These are phyloP conservation scores for Rhagophthalmus giganteus DNA, from an alignment of 2,888 invertebrate genomes.

Conservation along the genomic window DNA sequence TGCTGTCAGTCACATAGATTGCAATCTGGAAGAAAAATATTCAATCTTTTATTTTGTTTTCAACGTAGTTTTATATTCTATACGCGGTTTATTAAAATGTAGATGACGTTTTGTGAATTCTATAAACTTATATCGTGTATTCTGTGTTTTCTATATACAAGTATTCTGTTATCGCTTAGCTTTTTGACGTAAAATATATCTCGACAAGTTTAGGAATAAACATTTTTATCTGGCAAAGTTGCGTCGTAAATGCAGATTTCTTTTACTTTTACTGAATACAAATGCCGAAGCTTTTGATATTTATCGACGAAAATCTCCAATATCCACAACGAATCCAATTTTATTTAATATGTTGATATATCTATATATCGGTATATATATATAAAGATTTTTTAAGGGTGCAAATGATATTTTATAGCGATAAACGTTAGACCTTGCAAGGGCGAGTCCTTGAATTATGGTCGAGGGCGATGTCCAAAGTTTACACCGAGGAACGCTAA, in stretches of 20 bases:
- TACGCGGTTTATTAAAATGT: constrained; percentile 13
- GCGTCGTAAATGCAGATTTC: constrained; percentile 17
- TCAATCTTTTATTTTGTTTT: not conserved
- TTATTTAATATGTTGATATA: constrained; percentile 3
- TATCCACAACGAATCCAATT: constrained; percentile 15
- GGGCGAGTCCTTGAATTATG: constrained; percentile 40
- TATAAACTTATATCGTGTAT: constrained; percentile 15
- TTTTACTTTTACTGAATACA: constrained; percentile 17
- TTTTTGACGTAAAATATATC: constrained; percentile 19
- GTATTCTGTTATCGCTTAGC: constrained; percentile 17
- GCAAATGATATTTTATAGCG: constrained; percentile 41
- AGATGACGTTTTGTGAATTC: constrained; percentile 20
- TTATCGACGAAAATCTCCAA: constrained; percentile 9
- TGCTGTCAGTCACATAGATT: no score
- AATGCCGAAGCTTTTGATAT: constrained; percentile 11
- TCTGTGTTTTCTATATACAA: constrained; percentile 5
- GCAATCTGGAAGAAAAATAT: constrained; percentile 1
- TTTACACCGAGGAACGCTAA: constrained; percentile 43
- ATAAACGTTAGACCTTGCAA: constrained; percentile 37
- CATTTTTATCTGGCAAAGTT: constrained; percentile 17
- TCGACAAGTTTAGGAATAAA: constrained; percentile 20
- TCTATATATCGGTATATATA: constrained; percentile 12
- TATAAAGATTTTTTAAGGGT: constrained; percentile 4
- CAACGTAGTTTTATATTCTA: constrained; percentile 1
- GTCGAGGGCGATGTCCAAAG: constrained; percentile 37